Percentiles rank a stretch among this genome's conserved stretches.
These are phyloP conservation scores for Bimastos eiseni DNA, from an alignment of 2,888 invertebrate genomes.

Conservation along the genomic window DNA sequence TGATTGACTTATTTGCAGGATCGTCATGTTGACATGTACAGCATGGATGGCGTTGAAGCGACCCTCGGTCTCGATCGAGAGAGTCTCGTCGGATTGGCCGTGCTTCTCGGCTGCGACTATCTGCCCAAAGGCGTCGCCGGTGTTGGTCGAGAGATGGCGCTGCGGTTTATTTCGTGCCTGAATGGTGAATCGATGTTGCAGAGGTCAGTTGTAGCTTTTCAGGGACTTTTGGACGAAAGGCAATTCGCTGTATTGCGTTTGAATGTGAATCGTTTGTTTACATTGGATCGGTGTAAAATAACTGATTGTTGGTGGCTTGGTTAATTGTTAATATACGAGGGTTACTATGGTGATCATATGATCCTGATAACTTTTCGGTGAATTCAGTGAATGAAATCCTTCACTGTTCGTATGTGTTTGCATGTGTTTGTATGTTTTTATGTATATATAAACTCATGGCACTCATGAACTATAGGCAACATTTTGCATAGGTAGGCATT, in stretches of 20 bases:
- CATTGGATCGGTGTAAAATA: no score
- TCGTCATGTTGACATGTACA: conserved; percentile 67
- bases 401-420: no score
- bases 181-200: conserved; percentile 29
- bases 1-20: conserved; percentile 67
- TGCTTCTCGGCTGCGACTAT: conserved; percentile 87
- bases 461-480: no score
- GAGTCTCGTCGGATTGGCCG: conserved; percentile 80
- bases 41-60: conserved; percentile 70
- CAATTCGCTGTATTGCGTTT: neutral
- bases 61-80: conserved; percentile 76
- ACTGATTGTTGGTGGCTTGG: no score
- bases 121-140: conserved; percentile 73
- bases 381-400: no score
- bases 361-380: no score
- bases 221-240: neutral
- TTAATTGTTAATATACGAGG: no score
- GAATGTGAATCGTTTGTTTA: no score
- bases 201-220: conserved; percentile 27
- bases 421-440: no score
- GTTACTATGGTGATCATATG: no score
- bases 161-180: conserved; percentile 65
- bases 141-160: conserved; percentile 75
- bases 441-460: no score
- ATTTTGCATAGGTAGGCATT: no score